Percentiles rank a stretch among this genome's conserved stretches.
phyloP scores from a whole-genome alignment of 1,140 invertebrate genomes.

The Drosophila nigrodunni region DNA sequence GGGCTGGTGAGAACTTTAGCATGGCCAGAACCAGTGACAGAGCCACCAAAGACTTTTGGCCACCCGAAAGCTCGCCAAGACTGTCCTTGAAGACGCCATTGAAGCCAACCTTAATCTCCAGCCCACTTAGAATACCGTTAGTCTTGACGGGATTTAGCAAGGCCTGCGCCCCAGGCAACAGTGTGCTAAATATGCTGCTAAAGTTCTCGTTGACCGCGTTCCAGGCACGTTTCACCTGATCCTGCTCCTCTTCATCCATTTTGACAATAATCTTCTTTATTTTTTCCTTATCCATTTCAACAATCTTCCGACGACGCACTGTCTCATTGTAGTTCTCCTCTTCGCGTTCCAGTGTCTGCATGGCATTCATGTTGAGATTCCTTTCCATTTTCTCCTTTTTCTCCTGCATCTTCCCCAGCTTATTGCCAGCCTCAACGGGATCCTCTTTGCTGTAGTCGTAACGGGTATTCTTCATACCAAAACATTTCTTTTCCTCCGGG shows the following conservation, averaged over 20 bases:
- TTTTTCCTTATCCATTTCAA: slow-evolving; percentile 94
- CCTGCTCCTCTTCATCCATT: slow-evolving; percentile 95
- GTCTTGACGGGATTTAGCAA: slow-evolving; percentile 92
- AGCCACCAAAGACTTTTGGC: slow-evolving; percentile 98
- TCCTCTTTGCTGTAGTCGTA: slow-evolving; percentile 87
- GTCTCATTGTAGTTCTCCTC: slow-evolving; percentile 94
- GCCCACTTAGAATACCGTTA: slow-evolving; percentile 90
- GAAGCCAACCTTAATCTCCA: slow-evolving; percentile 97
- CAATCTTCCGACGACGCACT: slow-evolving; percentile 91
- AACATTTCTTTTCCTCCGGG: slow-evolving; percentile 90
- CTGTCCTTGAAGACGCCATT: slow-evolving; percentile 98
- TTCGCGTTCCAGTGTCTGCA: slow-evolving; percentile 93
- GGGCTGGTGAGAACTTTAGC: slow-evolving; percentile 98
- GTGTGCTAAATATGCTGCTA: slow-evolving; percentile 96
- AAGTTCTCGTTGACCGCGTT: slow-evolving; percentile 95
- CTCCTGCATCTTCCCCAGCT: slow-evolving; percentile 88
- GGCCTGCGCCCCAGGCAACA: slow-evolving; percentile 95
- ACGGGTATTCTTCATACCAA: slow-evolving; percentile 89
- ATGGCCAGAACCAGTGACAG: slow-evolving; percentile 98
- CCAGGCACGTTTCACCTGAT: slow-evolving; percentile 92
- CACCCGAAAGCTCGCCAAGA: slow-evolving; percentile 97
- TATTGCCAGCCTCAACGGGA: slow-evolving; percentile 87
- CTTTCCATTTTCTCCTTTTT: slow-evolving; percentile 90
- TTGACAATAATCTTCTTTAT: slow-evolving; percentile 93
- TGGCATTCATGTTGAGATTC: slow-evolving; percentile 93